Evolutionary conservation across 2,113 vertebrate genomes (phyloP).

Genomic region (Bubo bubo): DNA sequence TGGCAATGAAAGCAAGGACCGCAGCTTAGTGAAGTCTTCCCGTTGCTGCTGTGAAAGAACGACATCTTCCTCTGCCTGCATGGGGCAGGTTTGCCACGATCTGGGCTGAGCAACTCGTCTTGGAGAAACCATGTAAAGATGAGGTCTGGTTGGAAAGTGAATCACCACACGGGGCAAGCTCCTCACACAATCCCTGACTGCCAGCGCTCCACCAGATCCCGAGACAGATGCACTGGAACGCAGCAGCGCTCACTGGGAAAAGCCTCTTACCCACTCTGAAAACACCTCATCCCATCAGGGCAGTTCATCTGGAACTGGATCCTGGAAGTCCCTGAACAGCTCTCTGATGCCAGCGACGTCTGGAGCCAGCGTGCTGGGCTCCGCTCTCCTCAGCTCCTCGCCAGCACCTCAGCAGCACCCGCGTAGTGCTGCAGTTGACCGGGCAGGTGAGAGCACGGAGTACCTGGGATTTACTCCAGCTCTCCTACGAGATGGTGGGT

Average conservation of each 20-base stretch:
- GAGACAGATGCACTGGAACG: not conserved
- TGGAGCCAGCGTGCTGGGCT: not conserved
- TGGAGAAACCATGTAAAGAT: not conserved
- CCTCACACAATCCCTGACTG: not conserved
- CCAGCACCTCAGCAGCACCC: not conserved
- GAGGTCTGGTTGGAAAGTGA: not conserved
- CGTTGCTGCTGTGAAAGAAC: not conserved
- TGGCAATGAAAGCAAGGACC: not conserved
- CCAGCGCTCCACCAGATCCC: not conserved
- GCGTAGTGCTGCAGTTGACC: no score
- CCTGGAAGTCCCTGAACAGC: not conserved
- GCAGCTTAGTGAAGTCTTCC: not conserved
- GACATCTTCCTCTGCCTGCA: not conserved
- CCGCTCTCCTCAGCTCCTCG: not conserved
- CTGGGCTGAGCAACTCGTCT: not conserved
- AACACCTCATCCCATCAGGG: not conserved
- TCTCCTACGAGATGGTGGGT: rapidly evolving
- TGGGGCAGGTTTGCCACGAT: rapidly evolving
- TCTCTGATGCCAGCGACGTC: not conserved
- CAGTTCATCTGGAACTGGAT: not conserved
- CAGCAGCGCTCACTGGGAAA: not conserved
- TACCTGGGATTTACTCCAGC: not conserved
- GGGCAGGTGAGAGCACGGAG: not conserved
- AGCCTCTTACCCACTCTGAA: rapidly evolving
- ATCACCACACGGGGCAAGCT: rapidly evolving